Evolutionary conservation across 2,888 invertebrate genomes (phyloP).

Genomic region (Pocota personata): DNA sequence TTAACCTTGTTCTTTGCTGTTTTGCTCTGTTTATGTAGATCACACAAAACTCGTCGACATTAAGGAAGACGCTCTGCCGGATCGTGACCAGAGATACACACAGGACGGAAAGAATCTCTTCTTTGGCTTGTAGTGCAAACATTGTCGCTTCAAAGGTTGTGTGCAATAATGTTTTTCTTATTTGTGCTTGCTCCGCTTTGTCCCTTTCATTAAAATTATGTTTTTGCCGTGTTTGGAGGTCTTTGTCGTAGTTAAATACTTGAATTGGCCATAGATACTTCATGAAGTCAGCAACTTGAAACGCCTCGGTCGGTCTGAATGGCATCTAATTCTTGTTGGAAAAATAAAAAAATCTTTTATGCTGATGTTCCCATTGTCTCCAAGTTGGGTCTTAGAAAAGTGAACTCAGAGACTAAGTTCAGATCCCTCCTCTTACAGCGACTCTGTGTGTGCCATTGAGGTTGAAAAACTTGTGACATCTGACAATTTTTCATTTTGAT

Average conservation of each 20-base stretch:
- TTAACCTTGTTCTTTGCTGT: conserved; percentile 40
- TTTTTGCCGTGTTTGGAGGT: conserved; percentile 43
- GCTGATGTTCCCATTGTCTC: conserved; percentile 40
- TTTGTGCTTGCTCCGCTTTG: conserved; percentile 20
- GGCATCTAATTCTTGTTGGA: not conserved
- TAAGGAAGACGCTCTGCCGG: conserved; percentile 29
- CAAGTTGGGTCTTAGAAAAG: conserved; percentile 5
- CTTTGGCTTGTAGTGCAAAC: not conserved
- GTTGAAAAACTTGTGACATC: conserved; percentile 46
- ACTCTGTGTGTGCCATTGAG: not conserved
- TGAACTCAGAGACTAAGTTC: conserved; percentile 26
- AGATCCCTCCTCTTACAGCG: not conserved
- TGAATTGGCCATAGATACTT: conserved; percentile 27
- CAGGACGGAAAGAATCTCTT: not conserved
- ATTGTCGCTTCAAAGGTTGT: conserved; percentile 13
- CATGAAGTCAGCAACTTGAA: too few species aligned
- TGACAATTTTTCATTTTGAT: conserved; percentile 67
- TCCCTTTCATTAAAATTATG: conserved; percentile 65
- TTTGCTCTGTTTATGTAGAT: conserved; percentile 48
- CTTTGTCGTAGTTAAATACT: conserved; percentile 33
- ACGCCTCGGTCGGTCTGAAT: not conserved
- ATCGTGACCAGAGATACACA: conserved; percentile 42
- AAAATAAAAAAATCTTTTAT: conserved; percentile 5
- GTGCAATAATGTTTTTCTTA: not conserved
- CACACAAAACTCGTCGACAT: conserved; percentile 22